Base-by-base conservation (phyloP, 2,797 vertebrate species). In the Periparus ater region DNA sequence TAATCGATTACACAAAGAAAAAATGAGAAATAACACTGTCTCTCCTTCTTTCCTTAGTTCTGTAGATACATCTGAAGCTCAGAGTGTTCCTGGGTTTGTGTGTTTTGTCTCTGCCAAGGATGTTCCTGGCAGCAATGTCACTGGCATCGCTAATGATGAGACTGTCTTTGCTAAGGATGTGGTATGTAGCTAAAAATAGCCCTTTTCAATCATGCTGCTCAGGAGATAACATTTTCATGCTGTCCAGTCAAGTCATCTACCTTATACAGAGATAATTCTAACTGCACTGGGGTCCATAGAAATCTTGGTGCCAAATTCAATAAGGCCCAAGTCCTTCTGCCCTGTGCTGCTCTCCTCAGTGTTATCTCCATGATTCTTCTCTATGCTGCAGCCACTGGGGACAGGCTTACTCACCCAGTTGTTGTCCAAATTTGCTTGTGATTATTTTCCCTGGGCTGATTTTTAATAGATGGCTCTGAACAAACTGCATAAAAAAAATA, bases 61-160 rank as follows among this genome's bases (percentile, higher is more conserved):
- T 53, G 61, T 99, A 70, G 98, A 99, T 58, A 45, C 85, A 18
- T 97, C 98, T 17, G 98, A 97, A 83, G 99, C 99, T 7, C 97
- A 98, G 95, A 61, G 61, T 7, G 86, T 98, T 45, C 98, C 99
- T 13, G 99, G 99, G 6, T 98, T 99, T 42, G 97, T 98, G 60
- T 97, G 97, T 62, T 99, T 98, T 32, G 47, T 99, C 76, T 98
- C 99, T 0, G 98, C 98, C 7, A 96, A 97, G 7, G 99, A 99
- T 88, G 60, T 99, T 93, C 98, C 98, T 2, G 99, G 98, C 54
- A 99, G 98, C 93, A 99, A 99, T 21, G 5, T 80, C 66, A 98
- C 98, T 5, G 99, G 99, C 54, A 17, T 98, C 0, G 63, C 84
- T 47, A 96, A 98, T 6, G 99, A 99, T 27, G 99, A 99, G 96